Conservation (phyloP, 2,888 invertebrate species). For the Idaea biselata region DNA sequence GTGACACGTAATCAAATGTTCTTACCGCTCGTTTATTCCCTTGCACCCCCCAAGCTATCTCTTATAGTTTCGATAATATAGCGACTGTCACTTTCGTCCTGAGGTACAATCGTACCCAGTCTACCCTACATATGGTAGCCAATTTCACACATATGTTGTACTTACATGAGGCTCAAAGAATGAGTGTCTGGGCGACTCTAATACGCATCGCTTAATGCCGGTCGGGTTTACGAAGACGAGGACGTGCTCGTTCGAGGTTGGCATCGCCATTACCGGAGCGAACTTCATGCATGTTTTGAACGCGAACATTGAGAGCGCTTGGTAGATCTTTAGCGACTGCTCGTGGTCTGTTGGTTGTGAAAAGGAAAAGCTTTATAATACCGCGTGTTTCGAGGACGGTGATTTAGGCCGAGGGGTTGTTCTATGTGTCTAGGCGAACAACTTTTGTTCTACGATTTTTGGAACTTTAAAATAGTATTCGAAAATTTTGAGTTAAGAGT, state of each 20-base stretch:
- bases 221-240: slow-evolving; percentile 56
- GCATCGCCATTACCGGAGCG: slow-evolving; percentile 48
- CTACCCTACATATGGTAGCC: too few species aligned
- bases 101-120: too few species aligned
- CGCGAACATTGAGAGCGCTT: slow-evolving; percentile 45
- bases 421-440: too few species aligned
- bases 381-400: too few species aligned
- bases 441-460: too few species aligned
- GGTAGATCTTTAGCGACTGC: slow-evolving; percentile 49
- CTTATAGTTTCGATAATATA: too few species aligned
- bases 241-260: slow-evolving; percentile 41
- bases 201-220: slow-evolving; percentile 46
- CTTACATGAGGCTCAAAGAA: slow-evolving; percentile 57
- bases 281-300: slow-evolving; percentile 65
- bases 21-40: too few species aligned
- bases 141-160: slow-evolving; percentile 9
- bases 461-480: too few species aligned
- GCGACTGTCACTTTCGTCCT: too few species aligned
- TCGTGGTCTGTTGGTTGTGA: slow-evolving; percentile 44
- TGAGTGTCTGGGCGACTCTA: slow-evolving; percentile 40
- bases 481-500: too few species aligned
- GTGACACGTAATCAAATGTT: too few species aligned
- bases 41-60: too few species aligned
- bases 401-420: background rate
- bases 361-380: background rate